Conservation (phyloP, 2,888 invertebrate species). For the Anticlea derivata region DNA sequence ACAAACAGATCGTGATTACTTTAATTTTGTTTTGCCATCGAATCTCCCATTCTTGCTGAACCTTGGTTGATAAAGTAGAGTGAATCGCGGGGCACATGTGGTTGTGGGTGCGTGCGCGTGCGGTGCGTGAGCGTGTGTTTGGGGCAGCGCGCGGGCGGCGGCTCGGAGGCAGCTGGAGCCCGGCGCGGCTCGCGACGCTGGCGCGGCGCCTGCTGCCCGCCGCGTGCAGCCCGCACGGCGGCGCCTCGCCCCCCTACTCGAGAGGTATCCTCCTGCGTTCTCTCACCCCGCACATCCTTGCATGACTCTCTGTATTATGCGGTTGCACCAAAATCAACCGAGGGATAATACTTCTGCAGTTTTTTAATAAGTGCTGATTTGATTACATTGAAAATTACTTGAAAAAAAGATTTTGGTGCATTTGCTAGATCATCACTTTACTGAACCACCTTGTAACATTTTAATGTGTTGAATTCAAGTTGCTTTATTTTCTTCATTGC, state of each 20-base stretch:
- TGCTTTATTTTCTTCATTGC: neutral
- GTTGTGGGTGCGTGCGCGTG: constrained; percentile 52
- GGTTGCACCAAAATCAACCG: constrained; percentile 12
- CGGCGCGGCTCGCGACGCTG: constrained; percentile 77
- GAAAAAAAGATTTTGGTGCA: constrained; percentile 14
- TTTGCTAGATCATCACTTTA: constrained; percentile 22
- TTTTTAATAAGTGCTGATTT: neutral
- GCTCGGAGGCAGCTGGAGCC: constrained; percentile 58
- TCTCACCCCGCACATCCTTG: constrained; percentile 31
- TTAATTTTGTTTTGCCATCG: constrained; percentile 2
- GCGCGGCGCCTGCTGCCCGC: constrained; percentile 86
- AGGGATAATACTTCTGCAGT: neutral
- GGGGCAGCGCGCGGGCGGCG: constrained; percentile 72
- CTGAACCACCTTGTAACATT: constrained; percentile 17
- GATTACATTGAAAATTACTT: neutral
- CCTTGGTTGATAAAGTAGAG: constrained; percentile 34
- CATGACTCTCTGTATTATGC: constrained; percentile 21
- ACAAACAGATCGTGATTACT: constrained; percentile 17
- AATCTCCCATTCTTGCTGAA: constrained; percentile 12
- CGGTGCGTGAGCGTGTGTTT: constrained; percentile 74
- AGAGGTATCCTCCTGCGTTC: constrained; percentile 79
- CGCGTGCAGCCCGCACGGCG: constrained; percentile 88
- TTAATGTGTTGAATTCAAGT: neutral
- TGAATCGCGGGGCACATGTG: constrained; percentile 64
- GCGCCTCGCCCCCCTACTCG: constrained; percentile 87